Conservation (phyloP, 2,113 vertebrate genomes). For the Sinocyclocheilus maitianheensis region DNA sequence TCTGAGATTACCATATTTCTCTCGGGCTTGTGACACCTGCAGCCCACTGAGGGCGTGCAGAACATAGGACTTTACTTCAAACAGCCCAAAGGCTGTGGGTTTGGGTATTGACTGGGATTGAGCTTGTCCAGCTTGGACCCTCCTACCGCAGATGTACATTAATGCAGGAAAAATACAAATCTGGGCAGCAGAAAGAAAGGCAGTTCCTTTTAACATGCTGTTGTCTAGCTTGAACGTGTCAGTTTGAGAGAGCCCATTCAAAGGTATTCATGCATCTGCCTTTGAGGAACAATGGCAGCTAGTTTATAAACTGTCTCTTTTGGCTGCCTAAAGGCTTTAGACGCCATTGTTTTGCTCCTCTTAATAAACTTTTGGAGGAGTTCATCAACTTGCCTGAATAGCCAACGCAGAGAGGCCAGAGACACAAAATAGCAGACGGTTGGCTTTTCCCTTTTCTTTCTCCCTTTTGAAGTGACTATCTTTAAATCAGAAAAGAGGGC, state of each 20-base stretch:
- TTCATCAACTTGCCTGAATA: slow-evolving; percentile 93
- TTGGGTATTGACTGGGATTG: slow-evolving; percentile 54
- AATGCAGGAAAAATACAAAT: slow-evolving; percentile 86
- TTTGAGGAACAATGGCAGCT: slow-evolving; percentile 85
- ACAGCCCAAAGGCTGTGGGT: slow-evolving; percentile 52
- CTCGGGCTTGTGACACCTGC: slow-evolving; percentile 62
- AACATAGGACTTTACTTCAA: slow-evolving; percentile 63
- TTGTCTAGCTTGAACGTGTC: slow-evolving; percentile 97
- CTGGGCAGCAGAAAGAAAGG: slow-evolving; percentile 71
- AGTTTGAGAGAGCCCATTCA: slow-evolving; percentile 93
- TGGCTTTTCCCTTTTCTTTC: slow-evolving; percentile 61
- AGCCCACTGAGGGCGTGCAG: slow-evolving; percentile 51
- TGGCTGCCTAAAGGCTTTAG: slow-evolving; percentile 82
- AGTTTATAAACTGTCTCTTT: slow-evolving; percentile 81
- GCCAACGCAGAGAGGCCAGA: slow-evolving; percentile 84
- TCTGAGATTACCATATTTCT: slow-evolving; percentile 57
- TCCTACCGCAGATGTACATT: slow-evolving; percentile 88
- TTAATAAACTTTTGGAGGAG: slow-evolving; percentile 99
- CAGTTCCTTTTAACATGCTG: slow-evolving; percentile 87
- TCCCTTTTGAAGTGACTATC: slow-evolving; percentile 58
- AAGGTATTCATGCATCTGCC: slow-evolving; percentile 94
- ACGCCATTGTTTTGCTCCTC: slow-evolving; percentile 86
- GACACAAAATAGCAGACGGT: slow-evolving; percentile 80
- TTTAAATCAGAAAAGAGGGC: slow-evolving; percentile 55
- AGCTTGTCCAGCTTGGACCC: slow-evolving; percentile 70